These are phyloP conservation scores for Drosophila conformis DNA, from an alignment of 2,888 invertebrate genomes.

Conservation along the genomic window DNA sequence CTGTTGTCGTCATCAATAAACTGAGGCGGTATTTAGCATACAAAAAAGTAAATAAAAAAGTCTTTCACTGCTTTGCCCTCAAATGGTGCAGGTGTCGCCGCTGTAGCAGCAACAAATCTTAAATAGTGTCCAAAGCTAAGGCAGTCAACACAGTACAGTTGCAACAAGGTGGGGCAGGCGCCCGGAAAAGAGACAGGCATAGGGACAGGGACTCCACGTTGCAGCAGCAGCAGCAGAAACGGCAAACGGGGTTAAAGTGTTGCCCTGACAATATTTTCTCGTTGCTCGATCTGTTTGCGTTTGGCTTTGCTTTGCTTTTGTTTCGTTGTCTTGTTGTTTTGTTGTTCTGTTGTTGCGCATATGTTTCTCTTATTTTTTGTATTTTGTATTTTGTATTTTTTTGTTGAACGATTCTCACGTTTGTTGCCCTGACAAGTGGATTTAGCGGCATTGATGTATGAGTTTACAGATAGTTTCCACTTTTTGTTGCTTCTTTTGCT, in stretches of 20 bases:
- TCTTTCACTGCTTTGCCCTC: constrained; percentile 55
- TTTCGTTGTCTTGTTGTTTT: constrained; percentile 26
- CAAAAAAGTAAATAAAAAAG: constrained; percentile 46
- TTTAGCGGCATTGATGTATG: constrained; percentile 81
- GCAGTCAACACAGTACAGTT: constrained; percentile 8
- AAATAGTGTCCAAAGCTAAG: constrained; percentile 42
- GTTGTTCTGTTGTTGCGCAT: constrained; percentile 13
- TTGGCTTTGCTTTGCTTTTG: constrained; percentile 61
- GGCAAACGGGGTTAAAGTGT: constrained; percentile 71
- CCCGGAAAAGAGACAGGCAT: constrained; percentile 4
- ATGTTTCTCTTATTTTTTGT: constrained; percentile 24
- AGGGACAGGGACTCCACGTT: constrained; percentile 1
- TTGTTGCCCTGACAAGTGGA: constrained; percentile 78
- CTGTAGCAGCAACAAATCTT: constrained; percentile 63
- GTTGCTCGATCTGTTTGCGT: constrained; percentile 68
- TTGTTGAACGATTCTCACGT: constrained; percentile 73
- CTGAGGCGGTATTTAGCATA: constrained; percentile 76
- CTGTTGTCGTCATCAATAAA: constrained; percentile 79
- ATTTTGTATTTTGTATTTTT: constrained; percentile 12
- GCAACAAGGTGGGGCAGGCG: constrained; percentile 27
- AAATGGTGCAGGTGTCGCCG: constrained; percentile 67
- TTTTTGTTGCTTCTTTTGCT: constrained; percentile 29
- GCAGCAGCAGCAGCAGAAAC: neutral
- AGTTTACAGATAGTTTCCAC: constrained; percentile 71
- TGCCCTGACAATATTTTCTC: constrained; percentile 74